A percentile compares a stretch with the other conserved stretches of the same genome.
Evolutionary conservation across 2,113 vertebrate genomes (phyloP).

Genomic region (Ancistrus triradiatus): DNA sequence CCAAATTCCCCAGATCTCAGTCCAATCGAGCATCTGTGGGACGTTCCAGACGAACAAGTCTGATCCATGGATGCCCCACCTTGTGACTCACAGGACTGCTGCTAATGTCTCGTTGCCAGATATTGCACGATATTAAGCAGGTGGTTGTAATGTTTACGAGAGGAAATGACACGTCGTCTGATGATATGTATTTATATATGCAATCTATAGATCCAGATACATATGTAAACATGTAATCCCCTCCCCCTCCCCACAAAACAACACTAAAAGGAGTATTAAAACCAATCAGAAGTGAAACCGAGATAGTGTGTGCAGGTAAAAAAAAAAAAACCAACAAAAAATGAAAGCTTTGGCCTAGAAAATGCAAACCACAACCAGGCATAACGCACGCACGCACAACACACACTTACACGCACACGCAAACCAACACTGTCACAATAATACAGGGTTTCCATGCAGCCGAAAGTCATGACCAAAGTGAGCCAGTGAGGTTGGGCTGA

Average conservation of each 20-base stretch:
- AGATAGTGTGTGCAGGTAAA: slow-evolving; percentile 59
- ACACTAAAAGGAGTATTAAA: slow-evolving; percentile 43
- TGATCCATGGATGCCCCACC: too few species aligned
- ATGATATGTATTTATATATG: slow-evolving; percentile 73
- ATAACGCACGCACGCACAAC: slow-evolving; percentile 5
- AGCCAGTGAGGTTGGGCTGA: slow-evolving; percentile 42
- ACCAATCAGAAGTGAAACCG: slow-evolving; percentile 54
- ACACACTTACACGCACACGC: too few species aligned
- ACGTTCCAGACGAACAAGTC: too few species aligned
- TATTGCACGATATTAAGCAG: too few species aligned
- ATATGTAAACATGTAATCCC: slow-evolving; percentile 71
- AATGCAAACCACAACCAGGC: slow-evolving; percentile 44
- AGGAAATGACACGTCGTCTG: slow-evolving; percentile 27
- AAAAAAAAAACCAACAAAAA: slow-evolving; percentile 31
- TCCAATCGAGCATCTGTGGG: too few species aligned
- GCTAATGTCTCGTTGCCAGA: too few species aligned
- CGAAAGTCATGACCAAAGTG: slow-evolving; percentile 60
- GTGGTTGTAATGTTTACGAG: not conserved
- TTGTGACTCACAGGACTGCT: too few species aligned
- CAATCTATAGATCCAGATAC: slow-evolving; percentile 71
- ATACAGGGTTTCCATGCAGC: slow-evolving; percentile 69
- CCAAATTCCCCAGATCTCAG: too few species aligned
- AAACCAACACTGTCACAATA: slow-evolving; percentile 51
- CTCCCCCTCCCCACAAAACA: slow-evolving; percentile 53
- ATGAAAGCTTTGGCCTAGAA: slow-evolving; percentile 67